A percentile compares a stretch with the other conserved stretches of the same genome.
phyloP scores from a whole-genome alignment of 2,888 invertebrate genomes.

The Tetragonisca angustula region DNA sequence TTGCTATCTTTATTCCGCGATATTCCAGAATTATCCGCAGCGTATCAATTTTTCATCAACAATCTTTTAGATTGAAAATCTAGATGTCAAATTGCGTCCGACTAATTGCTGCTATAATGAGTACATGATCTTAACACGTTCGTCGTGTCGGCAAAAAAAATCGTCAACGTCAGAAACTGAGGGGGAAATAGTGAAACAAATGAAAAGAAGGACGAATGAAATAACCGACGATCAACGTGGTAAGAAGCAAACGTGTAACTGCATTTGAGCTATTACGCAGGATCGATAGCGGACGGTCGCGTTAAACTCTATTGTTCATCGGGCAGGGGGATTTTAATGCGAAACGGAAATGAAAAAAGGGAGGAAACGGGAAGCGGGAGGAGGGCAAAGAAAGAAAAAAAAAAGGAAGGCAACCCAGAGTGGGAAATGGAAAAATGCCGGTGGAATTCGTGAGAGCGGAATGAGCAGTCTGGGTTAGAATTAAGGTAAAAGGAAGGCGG shows the following conservation, averaged over 20 bases:
- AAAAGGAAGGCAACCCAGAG: slow-evolving; percentile 17
- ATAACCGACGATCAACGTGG: neutral
- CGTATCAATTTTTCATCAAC: too few relatives aligned
- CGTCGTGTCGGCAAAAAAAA: too few relatives aligned
- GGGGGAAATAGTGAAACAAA: neutral
- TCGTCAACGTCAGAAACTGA: too few relatives aligned
- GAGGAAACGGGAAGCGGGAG: neutral
- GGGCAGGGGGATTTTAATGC: slow-evolving; percentile 62
- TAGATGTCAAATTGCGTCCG: too few relatives aligned
- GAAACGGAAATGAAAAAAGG: slow-evolving; percentile 65
- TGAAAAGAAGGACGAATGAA: neutral
- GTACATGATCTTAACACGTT: too few relatives aligned
- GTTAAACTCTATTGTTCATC: slow-evolving; percentile 70
- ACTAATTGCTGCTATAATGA: too few relatives aligned
- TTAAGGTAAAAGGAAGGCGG: slow-evolving; percentile 78
- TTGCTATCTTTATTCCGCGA: too few relatives aligned
- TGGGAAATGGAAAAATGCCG: slow-evolving; percentile 68
- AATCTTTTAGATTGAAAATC: too few relatives aligned
- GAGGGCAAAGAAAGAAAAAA: neutral
- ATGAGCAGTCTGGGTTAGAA: slow-evolving; percentile 72
- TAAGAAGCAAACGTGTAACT: slow-evolving; percentile 14
- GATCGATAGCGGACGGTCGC: slow-evolving; percentile 66
- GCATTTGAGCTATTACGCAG: slow-evolving; percentile 58
- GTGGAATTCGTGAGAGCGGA: slow-evolving; percentile 64
- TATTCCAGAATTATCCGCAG: too few relatives aligned